Percentiles rank a stretch among this genome's conserved stretches.
These are phyloP conservation scores for Saccopteryx leptura DNA, from an alignment of 2,113 vertebrate genomes.

Conservation along the genomic window DNA sequence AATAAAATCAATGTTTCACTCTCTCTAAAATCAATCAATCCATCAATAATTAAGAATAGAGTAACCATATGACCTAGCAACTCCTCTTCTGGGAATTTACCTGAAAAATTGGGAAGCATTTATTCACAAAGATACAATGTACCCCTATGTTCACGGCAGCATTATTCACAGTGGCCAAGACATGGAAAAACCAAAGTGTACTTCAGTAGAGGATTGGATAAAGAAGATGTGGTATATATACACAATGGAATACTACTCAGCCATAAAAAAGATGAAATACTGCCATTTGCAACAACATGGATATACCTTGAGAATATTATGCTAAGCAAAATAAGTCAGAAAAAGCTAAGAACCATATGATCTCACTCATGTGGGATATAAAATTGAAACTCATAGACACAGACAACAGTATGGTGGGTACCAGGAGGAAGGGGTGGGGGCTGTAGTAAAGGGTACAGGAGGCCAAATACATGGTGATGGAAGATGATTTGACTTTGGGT, in stretches of 20 bases:
- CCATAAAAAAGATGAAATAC: background rate
- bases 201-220: background rate
- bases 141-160: background rate
- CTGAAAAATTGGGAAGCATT: background rate
- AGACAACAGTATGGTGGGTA: background rate
- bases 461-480: background rate
- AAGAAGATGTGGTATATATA: background rate
- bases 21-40: too few species aligned
- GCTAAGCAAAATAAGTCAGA: background rate
- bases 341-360: background rate
- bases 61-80: too few species aligned
- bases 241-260: background rate
- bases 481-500: background rate
- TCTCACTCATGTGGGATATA: background rate
- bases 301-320: background rate
- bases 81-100: background rate
- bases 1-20: too few species aligned
- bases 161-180: background rate
- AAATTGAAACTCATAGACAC: background rate
- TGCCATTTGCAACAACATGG: background rate
- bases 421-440: background rate
- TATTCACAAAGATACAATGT: background rate
- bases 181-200: background rate
- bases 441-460: background rate
- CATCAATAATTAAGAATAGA: too few species aligned